These are phyloP conservation scores for Thera britannica DNA, from an alignment of 2,888 invertebrate species.

Conservation along the genomic window DNA sequence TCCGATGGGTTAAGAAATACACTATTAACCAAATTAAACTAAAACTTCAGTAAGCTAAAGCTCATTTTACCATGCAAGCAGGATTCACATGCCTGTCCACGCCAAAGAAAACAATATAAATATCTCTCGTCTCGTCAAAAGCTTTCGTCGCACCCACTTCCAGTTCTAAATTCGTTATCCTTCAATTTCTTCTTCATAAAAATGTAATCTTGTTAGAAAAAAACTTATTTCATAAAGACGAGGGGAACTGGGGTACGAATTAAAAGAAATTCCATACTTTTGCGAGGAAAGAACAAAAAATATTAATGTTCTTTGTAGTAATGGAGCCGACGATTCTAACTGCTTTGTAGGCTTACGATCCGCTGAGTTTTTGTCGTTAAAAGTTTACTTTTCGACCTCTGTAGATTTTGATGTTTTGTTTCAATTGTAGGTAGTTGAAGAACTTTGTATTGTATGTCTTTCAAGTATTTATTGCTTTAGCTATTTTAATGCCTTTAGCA, in stretches of 20 bases:
- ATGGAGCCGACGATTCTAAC: conserved; percentile 63
- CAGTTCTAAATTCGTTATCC: conserved; percentile 74
- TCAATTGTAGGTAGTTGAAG: background rate
- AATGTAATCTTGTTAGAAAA: conserved; percentile 79
- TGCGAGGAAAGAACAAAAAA: conserved; percentile 45
- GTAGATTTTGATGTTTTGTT: conserved; percentile 8
- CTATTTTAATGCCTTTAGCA: too few relatives aligned
- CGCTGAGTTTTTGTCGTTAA: conserved; percentile 35
- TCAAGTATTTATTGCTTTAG: too few relatives aligned
- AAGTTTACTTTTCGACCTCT: conserved; percentile 43
- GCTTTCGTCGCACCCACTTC: conserved; percentile 13
- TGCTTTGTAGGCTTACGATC: conserved; percentile 61
- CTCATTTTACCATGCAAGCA: conserved; percentile 1
- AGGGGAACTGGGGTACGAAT: conserved; percentile 57
- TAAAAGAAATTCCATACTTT: conserved; percentile 62
- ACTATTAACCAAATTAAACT: background rate
- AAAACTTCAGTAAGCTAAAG: background rate
- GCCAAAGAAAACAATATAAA: conserved; percentile 36
- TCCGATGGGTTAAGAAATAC: background rate
- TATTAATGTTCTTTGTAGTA: conserved; percentile 70
- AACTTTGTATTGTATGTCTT: background rate
- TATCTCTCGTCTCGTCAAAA: conserved; percentile 37
- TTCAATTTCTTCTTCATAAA: conserved; percentile 77
- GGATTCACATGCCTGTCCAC: conserved; percentile 37
- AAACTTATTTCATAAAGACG: conserved; percentile 80